Evolutionary conservation across 2,797 vertebrate species (phyloP).

Genomic region (Ctenopoma kingsleyae): DNA sequence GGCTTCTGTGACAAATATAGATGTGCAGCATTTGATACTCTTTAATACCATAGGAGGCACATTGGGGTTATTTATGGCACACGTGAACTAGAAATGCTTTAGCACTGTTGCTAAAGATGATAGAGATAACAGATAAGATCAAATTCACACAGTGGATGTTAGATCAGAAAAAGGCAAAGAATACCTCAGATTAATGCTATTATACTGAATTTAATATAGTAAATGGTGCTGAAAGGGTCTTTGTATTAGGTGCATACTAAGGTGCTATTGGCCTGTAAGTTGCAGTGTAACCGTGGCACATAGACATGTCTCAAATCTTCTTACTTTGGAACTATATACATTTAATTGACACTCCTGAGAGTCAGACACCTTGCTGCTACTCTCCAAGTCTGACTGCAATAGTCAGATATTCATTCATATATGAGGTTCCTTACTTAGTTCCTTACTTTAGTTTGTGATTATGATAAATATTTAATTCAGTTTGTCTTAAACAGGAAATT

Average conservation of each 20-base stretch:
- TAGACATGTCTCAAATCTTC: too few relatives aligned
- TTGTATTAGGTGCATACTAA: background rate
- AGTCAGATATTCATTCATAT: background rate
- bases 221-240: background rate
- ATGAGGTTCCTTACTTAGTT: background rate
- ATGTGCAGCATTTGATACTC: slow-evolving; percentile 61
- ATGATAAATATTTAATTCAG: too few relatives aligned
- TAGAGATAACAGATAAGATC: background rate
- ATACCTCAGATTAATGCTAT: background rate
- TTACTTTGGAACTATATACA: too few relatives aligned
- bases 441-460: background rate
- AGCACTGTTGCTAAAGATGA: slow-evolving; percentile 18
- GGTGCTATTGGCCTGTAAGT: too few relatives aligned
- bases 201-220: slow-evolving; percentile 10
- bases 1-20: slow-evolving; percentile 67
- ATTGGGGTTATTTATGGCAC: slow-evolving; percentile 42
- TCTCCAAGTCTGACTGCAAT: too few relatives aligned
- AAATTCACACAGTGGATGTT: background rate
- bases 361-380: too few relatives aligned
- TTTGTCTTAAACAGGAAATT: too few relatives aligned
- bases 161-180: background rate
- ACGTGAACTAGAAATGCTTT: slow-evolving; percentile 30
- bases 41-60: slow-evolving; percentile 42
- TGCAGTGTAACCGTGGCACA: too few relatives aligned
- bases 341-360: too few relatives aligned